phyloP scores from a whole-genome alignment of 2,888 invertebrate genomes.

The Drosophila affinis region DNA sequence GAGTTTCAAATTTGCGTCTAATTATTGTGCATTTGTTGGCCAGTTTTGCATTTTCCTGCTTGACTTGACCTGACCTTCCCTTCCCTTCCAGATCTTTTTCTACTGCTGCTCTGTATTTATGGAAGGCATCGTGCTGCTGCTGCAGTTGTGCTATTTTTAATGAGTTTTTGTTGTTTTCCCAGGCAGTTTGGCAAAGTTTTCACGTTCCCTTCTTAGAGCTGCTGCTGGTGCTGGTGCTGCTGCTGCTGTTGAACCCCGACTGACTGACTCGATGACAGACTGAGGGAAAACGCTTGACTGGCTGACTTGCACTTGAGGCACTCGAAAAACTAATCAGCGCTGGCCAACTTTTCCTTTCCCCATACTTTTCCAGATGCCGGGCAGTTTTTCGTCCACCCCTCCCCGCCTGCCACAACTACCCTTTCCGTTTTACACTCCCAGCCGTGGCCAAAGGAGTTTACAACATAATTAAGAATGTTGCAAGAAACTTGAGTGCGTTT shows the following conservation, averaged over 20 bases:
- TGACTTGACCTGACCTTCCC: constrained; percentile 22
- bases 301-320: constrained; percentile 67
- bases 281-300: constrained; percentile 51
- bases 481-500: constrained; percentile 70
- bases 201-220: constrained; percentile 56
- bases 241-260: constrained; percentile 16
- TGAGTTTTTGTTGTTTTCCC: constrained; percentile 64
- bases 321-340: constrained; percentile 76
- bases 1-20: constrained; percentile 61
- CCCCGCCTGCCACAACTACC: background rate
- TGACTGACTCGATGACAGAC: constrained; percentile 45
- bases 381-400: constrained; percentile 15
- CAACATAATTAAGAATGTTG: constrained; percentile 76
- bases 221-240: constrained; percentile 21
- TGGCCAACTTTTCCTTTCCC: constrained; percentile 56
- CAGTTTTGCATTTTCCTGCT: constrained; percentile 33
- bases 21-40: constrained; percentile 69
- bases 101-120: constrained; percentile 52
- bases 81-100: constrained; percentile 3
- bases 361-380: constrained; percentile 15
- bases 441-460: constrained; percentile 54
- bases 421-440: constrained; percentile 1
- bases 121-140: constrained; percentile 45
- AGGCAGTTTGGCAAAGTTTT: constrained; percentile 57
- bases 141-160: constrained; percentile 72